These are phyloP conservation scores for Laodelphax striatellus DNA, from an alignment of 1,140 invertebrate genomes.

Conservation along the genomic window DNA sequence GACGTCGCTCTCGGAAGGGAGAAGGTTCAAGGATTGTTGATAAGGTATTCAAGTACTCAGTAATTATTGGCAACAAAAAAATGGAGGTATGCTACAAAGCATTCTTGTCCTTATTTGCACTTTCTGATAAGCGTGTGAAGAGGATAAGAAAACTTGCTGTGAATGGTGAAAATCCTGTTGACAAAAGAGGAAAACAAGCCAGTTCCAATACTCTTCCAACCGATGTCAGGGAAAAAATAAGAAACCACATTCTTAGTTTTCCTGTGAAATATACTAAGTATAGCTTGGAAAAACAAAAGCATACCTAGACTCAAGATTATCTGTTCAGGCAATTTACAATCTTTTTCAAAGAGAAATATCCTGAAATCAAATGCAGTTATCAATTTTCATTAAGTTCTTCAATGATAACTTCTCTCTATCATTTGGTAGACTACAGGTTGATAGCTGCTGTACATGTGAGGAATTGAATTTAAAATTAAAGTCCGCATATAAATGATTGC, in stretches of 20 bases:
- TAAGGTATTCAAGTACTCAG: background rate
- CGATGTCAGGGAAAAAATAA: background rate
- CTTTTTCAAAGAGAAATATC: constrained; percentile 19
- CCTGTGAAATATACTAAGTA: constrained; percentile 7
- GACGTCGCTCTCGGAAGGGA: constrained; percentile 1
- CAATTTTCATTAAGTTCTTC: constrained; percentile 21
- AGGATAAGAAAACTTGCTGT: constrained; percentile 6
- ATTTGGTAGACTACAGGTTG: constrained; percentile 25
- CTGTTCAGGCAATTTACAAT: constrained; percentile 26
- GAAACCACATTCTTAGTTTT: constrained; percentile 9
- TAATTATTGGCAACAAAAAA: background rate
- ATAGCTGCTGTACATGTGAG: constrained; percentile 24
- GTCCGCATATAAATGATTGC: constrained; percentile 15
- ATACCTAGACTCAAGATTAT: constrained; percentile 26
- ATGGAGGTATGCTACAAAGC: constrained; percentile 5
- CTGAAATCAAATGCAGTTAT: background rate
- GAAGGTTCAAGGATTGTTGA: constrained; percentile 2
- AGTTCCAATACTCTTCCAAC: constrained; percentile 9
- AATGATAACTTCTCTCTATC: constrained; percentile 22
- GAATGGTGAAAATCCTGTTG: background rate
- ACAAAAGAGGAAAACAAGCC: constrained; percentile 9
- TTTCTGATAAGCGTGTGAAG: constrained; percentile 6
- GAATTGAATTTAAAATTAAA: constrained; percentile 11
- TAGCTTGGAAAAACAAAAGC: constrained; percentile 19
- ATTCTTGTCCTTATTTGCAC: background rate